Evolutionary conservation across 2,797 vertebrate species (phyloP).

Genomic region (Scarus forsteni): DNA sequence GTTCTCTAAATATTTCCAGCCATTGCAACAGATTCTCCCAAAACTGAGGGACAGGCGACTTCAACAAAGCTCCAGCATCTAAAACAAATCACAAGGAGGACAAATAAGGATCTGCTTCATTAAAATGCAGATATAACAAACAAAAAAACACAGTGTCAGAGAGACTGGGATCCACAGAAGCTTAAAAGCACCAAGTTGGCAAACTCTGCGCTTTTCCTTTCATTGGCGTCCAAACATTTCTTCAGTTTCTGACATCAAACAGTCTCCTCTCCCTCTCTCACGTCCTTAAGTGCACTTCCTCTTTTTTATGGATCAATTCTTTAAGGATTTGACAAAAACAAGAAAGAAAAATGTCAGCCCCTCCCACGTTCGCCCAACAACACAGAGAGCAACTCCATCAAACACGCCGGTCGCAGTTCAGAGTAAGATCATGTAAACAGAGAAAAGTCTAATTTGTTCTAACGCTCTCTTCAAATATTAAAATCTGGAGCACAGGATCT

Average conservation of each 20-base stretch:
- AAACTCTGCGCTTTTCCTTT: constrained; percentile 17
- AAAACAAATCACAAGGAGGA: not conserved
- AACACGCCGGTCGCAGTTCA: not conserved
- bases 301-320: constrained; percentile 14
- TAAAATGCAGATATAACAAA: constrained; percentile 1
- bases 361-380: not conserved
- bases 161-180: constrained; percentile 13
- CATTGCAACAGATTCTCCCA: not conserved
- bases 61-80: not conserved
- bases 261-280: constrained; percentile 4
- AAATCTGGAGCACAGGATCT: too few relatives aligned
- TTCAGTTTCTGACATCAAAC: constrained; percentile 48
- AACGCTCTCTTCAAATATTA: constrained; percentile 14
- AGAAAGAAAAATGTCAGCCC: not conserved
- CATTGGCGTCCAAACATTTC: constrained; percentile 12
- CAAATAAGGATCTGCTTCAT: not conserved
- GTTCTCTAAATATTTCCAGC: too few relatives aligned
- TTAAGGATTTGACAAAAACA: constrained; percentile 14
- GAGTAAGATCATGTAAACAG: constrained; percentile 6
- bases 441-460: constrained; percentile 4
- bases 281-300: not conserved
- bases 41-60: not conserved
- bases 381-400: not conserved
- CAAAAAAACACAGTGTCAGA: not conserved
- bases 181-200: constrained; percentile 12